Evolutionary conservation across 1,140 invertebrate species (phyloP).

Genomic region (Diplogasteroides magnus): DNA sequence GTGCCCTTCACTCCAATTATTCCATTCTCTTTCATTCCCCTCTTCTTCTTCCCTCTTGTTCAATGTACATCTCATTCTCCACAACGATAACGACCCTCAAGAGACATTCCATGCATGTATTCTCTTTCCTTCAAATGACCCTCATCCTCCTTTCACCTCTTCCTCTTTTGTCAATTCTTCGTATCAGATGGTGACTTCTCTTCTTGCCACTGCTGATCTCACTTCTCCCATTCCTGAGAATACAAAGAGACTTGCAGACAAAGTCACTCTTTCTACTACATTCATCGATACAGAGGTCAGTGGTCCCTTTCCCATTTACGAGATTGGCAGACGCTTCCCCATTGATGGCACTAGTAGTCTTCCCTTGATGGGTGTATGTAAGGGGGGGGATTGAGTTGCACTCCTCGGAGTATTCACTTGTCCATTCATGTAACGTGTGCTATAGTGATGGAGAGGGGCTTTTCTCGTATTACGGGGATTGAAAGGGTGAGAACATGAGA

Average conservation of each 20-base stretch:
- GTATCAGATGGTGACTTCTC: constrained; percentile 3
- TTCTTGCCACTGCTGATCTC: constrained; percentile 21
- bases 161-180: neutral
- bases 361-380: no score
- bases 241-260: constrained; percentile 5
- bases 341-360: no score
- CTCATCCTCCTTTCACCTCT: neutral
- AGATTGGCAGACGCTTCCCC: neutral
- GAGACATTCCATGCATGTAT: neutral
- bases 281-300: constrained; percentile 16
- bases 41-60: neutral
- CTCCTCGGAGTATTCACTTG: no score
- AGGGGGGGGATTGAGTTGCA: no score
- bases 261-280: constrained; percentile 10
- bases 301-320: neutral
- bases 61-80: neutral
- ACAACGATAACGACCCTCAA: neutral
- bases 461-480: no score
- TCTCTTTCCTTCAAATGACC: neutral
- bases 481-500: no score
- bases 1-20: neutral
- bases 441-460: no score
- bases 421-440: no score
- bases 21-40: neutral
- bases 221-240: constrained; percentile 26